Percentiles rank a stretch among this genome's conserved stretches.
These are phyloP conservation scores for Platypus cylindrus DNA, from an alignment of 2,888 invertebrate species.

Conservation along the genomic window DNA sequence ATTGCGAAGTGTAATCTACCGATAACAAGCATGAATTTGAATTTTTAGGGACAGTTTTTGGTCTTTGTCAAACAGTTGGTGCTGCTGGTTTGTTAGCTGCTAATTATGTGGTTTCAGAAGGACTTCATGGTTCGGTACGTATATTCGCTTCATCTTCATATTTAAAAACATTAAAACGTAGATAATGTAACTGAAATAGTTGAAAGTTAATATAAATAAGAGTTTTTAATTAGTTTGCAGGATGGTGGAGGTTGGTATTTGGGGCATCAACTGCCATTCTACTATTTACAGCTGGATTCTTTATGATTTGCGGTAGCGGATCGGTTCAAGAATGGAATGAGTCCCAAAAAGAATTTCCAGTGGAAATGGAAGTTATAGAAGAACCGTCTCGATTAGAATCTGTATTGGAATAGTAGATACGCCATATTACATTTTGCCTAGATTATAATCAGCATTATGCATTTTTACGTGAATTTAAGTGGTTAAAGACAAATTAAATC, in stretches of 20 bases:
- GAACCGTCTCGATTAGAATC: constrained; percentile 32
- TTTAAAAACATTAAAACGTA: neutral
- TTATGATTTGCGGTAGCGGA: constrained; percentile 44
- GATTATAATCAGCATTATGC: too few relatives aligned
- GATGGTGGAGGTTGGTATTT: constrained; percentile 46
- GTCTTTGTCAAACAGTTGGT: constrained; percentile 42
- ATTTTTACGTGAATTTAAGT: too few relatives aligned
- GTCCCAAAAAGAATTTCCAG: constrained; percentile 27
- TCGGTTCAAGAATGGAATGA: constrained; percentile 46
- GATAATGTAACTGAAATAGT: neutral
- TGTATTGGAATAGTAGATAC: constrained; percentile 30
- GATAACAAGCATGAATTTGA: neutral
- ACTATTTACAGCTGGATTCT: constrained; percentile 42
- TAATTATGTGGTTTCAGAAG: constrained; percentile 45
- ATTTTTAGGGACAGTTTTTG: constrained; percentile 34
- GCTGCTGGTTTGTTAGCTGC: constrained; percentile 44
- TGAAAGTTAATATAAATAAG: neutral
- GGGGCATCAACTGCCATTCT: constrained; percentile 44
- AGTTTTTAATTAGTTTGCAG: constrained; percentile 34
- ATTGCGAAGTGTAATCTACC: neutral
- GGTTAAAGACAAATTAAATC: too few relatives aligned
- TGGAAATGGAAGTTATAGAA: constrained; percentile 29
- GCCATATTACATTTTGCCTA: too few relatives aligned
- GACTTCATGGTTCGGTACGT: constrained; percentile 44
- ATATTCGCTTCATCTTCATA: too few relatives aligned